Evolutionary conservation across 2,888 invertebrate genomes (phyloP).

Genomic region (Cyclophora punctaria): DNA sequence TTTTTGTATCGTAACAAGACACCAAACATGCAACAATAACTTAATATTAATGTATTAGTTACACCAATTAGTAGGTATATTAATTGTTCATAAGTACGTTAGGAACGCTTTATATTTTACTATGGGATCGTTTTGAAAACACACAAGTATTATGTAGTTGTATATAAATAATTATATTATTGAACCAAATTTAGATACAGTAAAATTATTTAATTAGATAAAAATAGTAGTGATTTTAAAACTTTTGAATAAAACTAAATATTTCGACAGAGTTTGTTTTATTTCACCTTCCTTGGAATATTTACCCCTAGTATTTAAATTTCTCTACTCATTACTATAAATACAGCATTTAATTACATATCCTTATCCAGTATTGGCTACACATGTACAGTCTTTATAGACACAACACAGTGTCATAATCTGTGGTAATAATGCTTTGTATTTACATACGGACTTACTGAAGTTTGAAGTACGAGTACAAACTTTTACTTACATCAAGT

Average conservation of each 20-base stretch:
- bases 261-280: constrained; percentile 30
- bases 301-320: not conserved
- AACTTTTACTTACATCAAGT: too few relatives aligned
- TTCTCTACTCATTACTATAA: too few relatives aligned
- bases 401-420: too few relatives aligned
- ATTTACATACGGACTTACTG: too few relatives aligned
- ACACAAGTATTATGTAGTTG: constrained; percentile 48
- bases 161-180: constrained; percentile 38
- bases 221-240: constrained; percentile 55
- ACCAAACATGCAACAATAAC: not conserved
- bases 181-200: constrained; percentile 42
- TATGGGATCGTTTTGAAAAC: constrained; percentile 53
- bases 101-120: constrained; percentile 41
- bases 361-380: too few relatives aligned
- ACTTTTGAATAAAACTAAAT: constrained; percentile 55
- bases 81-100: constrained; percentile 12
- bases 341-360: too few relatives aligned
- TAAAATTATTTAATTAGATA: constrained; percentile 42
- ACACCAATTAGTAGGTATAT: too few relatives aligned
- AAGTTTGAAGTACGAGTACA: too few relatives aligned
- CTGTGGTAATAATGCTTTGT: too few relatives aligned
- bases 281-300: constrained; percentile 13
- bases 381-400: too few relatives aligned
- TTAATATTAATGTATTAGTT: not conserved
- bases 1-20: too few relatives aligned